Evolutionary conservation across 2,113 vertebrate species (phyloP), one percentile per base, ranked within the genome.

Genomic region (Rynchops niger): DNA sequence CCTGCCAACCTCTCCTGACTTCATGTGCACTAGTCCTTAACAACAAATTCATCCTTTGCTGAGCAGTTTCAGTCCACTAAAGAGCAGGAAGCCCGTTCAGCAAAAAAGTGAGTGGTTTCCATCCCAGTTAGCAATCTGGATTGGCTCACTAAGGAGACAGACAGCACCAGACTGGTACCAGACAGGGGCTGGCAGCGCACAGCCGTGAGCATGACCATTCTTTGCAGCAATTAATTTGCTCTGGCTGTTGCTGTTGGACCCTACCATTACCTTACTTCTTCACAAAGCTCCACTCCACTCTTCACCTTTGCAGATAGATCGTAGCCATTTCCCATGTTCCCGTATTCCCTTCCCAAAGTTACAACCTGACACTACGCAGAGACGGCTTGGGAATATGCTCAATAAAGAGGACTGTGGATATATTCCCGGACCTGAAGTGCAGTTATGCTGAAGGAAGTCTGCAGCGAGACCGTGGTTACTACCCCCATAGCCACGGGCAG

Each of bases 21-120:
- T 61, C 65, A 49, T 1, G 0, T 15, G 8, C 3, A 1, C 58
- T 56, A 8, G 0, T 43, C 38, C 80, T 52, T 56, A 52, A 58
- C 10, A 36, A 50, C 36, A 59, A 73, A 59, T 30, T 38, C 47
- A 43, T 82, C 66, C 40, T 83, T 73, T 78, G 17, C 62, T 83
- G 63, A 56, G 67, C 49, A 84, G 34, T 77, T 77, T 65, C 32
- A 63, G 67, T 69, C 43, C 43, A 36, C 38, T 15, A 40, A 52
- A 15, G 62, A 85, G 52, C 58, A 63, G 62, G 76, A 50, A 94
- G 62, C 5, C 29, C 29, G 3, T 30, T 59, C 47, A 38, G 34
- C 15, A 32, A 40, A 88, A 65, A 63, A 50, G 5, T 5, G 2
- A 50, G 52, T 38, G 18, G 18, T 89, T 89, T 72, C 49, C 43